Evolutionary conservation across 2,797 vertebrate species (phyloP).

Genomic region (Falco novaeseelandiae): DNA sequence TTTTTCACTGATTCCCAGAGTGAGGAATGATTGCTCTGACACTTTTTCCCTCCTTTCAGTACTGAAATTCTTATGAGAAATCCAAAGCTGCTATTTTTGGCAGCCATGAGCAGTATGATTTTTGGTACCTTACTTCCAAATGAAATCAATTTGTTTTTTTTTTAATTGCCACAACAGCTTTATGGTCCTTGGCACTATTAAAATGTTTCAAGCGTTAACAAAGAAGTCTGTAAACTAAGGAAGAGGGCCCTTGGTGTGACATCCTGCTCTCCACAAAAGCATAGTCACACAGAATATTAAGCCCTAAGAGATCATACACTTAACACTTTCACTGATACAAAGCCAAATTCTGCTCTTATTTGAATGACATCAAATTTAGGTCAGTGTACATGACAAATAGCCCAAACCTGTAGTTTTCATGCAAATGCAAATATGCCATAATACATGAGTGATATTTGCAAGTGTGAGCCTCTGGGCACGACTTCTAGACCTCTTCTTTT

Average conservation of each 20-base stretch:
- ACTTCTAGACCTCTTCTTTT: not conserved
- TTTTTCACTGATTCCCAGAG: slow-evolving; percentile 7
- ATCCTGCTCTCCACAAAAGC: not conserved
- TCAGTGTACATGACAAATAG: not conserved
- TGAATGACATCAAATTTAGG: not conserved
- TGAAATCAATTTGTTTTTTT: not conserved
- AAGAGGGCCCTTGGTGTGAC: not conserved
- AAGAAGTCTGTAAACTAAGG: not conserved
- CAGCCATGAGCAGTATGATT: not conserved
- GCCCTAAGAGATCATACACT: not conserved
- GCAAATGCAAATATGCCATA: not conserved
- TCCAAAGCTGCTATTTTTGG: slow-evolving; percentile 56
- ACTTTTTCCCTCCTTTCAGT: not conserved
- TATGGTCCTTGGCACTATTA: not conserved
- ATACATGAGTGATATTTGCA: not conserved
- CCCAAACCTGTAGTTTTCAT: not conserved
- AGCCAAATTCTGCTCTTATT: not conserved
- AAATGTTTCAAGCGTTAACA: not conserved
- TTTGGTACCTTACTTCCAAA: slow-evolving; percentile 34
- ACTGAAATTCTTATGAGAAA: slow-evolving; percentile 30
- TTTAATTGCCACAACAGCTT: slow-evolving; percentile 16
- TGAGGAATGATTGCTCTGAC: slow-evolving; percentile 41
- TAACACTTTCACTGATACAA: not conserved
- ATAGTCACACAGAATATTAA: not conserved
- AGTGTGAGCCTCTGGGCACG: not conserved